Evolutionary conservation across 2,888 invertebrate genomes (phyloP).

Genomic region (Caenorhabditis uteleia): DNA sequence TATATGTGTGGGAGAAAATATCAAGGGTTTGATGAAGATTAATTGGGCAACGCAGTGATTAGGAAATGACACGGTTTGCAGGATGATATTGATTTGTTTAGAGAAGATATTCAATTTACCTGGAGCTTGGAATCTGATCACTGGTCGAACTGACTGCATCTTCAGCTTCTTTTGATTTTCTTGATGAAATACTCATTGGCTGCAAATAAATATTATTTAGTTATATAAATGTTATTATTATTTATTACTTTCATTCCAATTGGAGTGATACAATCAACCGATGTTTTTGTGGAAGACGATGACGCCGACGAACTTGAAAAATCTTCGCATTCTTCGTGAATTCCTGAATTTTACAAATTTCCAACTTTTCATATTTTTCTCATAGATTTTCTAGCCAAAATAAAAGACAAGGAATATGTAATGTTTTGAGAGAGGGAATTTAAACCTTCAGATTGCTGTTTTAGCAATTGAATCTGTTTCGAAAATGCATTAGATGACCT

Average conservation of each 20-base stretch:
- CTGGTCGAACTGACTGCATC: conserved; percentile 14
- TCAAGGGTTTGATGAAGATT: no score
- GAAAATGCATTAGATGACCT: conserved; percentile 18
- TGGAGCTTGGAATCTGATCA: not conserved
- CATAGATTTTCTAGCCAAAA: no score
- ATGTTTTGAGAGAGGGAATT: not conserved
- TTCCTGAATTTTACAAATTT: conserved; percentile 18
- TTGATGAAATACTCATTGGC: conserved; percentile 19
- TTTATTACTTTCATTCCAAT: no score
- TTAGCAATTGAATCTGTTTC: conserved; percentile 23
- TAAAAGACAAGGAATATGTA: not conserved
- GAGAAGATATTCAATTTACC: not conserved
- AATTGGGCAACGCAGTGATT: no score
- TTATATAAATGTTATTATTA: no score
- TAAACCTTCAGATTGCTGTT: conserved; percentile 31
- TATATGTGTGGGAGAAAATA: no score
- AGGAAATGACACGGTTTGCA: not conserved
- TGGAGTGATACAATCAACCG: no score
- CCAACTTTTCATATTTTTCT: conserved; percentile 1
- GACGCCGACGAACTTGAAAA: not conserved
- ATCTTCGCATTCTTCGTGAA: conserved; percentile 3
- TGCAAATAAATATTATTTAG: no score
- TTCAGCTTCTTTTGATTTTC: conserved; percentile 35
- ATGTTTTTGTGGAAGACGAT: not conserved
- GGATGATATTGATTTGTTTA: not conserved